Conservation (phyloP, 2,888 invertebrate species). For the Trimorus sp. region DNA sequence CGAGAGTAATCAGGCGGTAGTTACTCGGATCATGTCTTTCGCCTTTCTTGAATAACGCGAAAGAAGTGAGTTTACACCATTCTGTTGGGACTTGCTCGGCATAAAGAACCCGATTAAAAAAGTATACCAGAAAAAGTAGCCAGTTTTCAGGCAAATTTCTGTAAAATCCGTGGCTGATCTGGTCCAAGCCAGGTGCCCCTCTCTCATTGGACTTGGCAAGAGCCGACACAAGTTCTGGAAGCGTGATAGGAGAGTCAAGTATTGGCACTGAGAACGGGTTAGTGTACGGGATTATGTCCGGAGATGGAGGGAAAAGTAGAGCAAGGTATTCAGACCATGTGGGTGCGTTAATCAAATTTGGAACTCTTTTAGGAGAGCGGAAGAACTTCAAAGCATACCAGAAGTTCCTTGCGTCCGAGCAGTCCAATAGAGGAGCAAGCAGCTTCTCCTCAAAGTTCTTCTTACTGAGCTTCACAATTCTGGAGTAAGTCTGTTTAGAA, state of each 20-base stretch:
- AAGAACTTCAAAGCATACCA: neutral
- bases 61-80: slow-evolving; percentile 7
- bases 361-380: neutral
- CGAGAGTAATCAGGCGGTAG: slow-evolving; percentile 14
- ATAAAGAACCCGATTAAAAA: slow-evolving; percentile 2
- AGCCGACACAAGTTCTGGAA: neutral
- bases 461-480: neutral
- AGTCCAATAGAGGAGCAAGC: neutral
- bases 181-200: slow-evolving; percentile 5
- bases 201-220: neutral
- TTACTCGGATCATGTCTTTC: neutral
- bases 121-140: neutral
- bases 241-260: neutral
- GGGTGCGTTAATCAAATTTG: neutral
- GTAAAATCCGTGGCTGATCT: slow-evolving; percentile 12
- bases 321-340: neutral
- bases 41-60: slow-evolving; percentile 10
- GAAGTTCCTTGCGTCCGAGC: neutral
- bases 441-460: neutral
- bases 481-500: neutral
- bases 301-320: neutral
- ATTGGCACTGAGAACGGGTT: neutral
- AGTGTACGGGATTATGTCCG: neutral
- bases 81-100: neutral
- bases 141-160: slow-evolving; percentile 25